Evolutionary conservation across 2,113 vertebrate species (phyloP).

Genomic region (Larimichthys polyactis): DNA sequence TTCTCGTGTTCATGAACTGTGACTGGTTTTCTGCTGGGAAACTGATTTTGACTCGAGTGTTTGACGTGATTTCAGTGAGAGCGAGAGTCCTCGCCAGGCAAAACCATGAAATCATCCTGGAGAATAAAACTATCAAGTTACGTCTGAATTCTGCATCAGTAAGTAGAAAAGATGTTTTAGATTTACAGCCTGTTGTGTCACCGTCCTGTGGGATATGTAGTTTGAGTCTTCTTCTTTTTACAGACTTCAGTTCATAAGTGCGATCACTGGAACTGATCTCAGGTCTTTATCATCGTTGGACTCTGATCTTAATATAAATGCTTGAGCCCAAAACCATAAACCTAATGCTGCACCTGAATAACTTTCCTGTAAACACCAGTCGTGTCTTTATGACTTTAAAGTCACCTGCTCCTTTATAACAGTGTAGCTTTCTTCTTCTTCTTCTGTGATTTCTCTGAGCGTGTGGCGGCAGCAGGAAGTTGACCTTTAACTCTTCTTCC

Average conservation of each 20-base stretch:
- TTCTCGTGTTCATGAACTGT: too few relatives aligned
- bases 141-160: conserved; percentile 60
- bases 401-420: too few relatives aligned
- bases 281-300: too few relatives aligned
- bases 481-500: conserved; percentile 5
- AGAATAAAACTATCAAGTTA: conserved; percentile 74
- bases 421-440: background rate
- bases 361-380: too few relatives aligned
- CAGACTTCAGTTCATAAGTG: background rate
- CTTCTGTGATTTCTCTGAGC: background rate
- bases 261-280: too few relatives aligned
- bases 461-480: conserved; percentile 17
- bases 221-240: background rate
- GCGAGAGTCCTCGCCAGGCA: conserved; percentile 82
- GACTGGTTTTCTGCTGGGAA: too few relatives aligned
- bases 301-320: too few relatives aligned
- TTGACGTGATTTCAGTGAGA: conserved; percentile 74
- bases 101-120: conserved; percentile 80
- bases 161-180: background rate
- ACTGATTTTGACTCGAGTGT: background rate
- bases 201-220: background rate
- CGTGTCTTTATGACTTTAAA: background rate
- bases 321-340: too few relatives aligned
- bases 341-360: too few relatives aligned
- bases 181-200: background rate